Evolutionary conservation across 2,888 invertebrate genomes (phyloP), one percentile per base, ranked within the genome.

Genomic region (Sclerodermus sp.): DNA sequence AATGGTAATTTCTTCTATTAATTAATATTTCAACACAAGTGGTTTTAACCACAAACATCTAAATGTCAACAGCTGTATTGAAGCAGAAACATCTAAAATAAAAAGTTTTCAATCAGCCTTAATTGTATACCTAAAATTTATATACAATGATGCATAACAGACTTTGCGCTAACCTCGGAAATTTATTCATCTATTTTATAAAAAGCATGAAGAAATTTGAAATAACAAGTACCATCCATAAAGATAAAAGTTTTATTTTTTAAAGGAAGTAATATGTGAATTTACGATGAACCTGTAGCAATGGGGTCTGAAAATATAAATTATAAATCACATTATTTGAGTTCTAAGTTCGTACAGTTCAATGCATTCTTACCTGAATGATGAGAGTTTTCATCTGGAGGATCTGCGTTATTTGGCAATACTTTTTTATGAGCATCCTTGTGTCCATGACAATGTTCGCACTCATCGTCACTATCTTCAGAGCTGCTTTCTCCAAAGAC

Each of bases 401-500:
- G 60, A 45, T 69, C 58, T 50, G 67, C 64, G 41, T 60, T 64
- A 42, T 55, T 60, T 12, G 68, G 66, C 46, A 58, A 29, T 17
- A 57, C 59, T 52, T 71, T 77, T 49, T 74, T 75, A 44, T 78
- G 77, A 37, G 60, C 53, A 51, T 77, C 75, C 57, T 76, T 77
- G 77, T 91, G 91, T 0, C 93, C 93, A 76, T 85, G 87, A 77
- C 93, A 93, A 74, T 93, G 87, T 65, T 92, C 92, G 74, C 92
- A 93, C 74, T 94, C 93, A 64, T 90, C 90, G 44, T 89, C 87
- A 49, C 87, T 87, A 37, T 87, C 86, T 49, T 90, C 90, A 0
- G 91, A 90, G 58, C 93, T 93, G 37, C 93, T 93, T 77, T 96
- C 96, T 40, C 87, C 94, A 80, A 96, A 95, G 36, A 83, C 83